Conservation (phyloP, 2,113 vertebrate genomes). For the Pao palembangensis region DNA sequence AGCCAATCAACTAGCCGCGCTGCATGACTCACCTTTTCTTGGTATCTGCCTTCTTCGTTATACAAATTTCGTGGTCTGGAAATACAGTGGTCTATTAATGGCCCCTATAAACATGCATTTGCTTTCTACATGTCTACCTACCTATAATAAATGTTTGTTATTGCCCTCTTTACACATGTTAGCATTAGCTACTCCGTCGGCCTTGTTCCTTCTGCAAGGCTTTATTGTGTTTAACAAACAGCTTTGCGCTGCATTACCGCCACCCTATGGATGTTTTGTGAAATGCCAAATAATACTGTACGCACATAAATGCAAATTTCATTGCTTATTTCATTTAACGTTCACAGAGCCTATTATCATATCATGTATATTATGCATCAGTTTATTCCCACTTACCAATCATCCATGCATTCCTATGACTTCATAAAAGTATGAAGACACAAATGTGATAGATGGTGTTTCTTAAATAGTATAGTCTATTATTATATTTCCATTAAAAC, state of each 20-base stretch:
- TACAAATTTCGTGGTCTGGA: not conserved
- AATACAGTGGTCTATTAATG: not conserved
- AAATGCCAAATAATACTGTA: not conserved
- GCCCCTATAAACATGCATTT: not conserved
- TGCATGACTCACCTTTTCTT: constrained; percentile 42
- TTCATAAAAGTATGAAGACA: too few relatives aligned
- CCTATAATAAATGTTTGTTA: constrained; percentile 7
- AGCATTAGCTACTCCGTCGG: constrained; percentile 40
- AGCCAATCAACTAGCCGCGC: constrained; percentile 1
- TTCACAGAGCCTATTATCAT: too few relatives aligned
- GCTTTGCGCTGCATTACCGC: not conserved
- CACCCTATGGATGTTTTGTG: constrained; percentile 20
- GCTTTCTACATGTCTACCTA: constrained; percentile 41
- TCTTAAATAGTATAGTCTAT: too few relatives aligned
- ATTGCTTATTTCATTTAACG: too few relatives aligned
- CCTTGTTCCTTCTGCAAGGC: constrained; percentile 23
- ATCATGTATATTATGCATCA: too few relatives aligned
- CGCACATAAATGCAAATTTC: too few relatives aligned
- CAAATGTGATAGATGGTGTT: too few relatives aligned
- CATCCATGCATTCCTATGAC: too few relatives aligned
- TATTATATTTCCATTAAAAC: too few relatives aligned
- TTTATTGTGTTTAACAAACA: not conserved
- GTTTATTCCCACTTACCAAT: too few relatives aligned
- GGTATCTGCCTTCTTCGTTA: not conserved
- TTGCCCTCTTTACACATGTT: constrained; percentile 7